phyloP scores from a whole-genome alignment of 2,888 invertebrate species.

The Perithous albicinctus region DNA sequence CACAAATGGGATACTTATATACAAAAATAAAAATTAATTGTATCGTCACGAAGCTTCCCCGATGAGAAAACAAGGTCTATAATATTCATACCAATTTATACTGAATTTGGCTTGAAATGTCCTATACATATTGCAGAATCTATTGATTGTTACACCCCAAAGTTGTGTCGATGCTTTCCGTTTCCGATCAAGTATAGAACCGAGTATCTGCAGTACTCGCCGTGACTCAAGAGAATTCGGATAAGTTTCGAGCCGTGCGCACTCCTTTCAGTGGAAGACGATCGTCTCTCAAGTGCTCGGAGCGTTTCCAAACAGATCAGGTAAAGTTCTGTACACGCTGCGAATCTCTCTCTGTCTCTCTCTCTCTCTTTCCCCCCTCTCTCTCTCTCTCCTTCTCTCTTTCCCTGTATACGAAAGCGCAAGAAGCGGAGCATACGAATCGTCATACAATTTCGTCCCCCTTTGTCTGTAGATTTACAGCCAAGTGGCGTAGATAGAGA shows the following conservation, averaged over 20 bases:
- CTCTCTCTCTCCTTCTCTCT: no score
- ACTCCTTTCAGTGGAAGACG: not conserved
- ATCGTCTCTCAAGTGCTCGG: constrained; percentile 34
- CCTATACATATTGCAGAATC: not conserved
- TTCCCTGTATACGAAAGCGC: not conserved
- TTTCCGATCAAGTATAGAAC: not conserved
- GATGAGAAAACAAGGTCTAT: no score
- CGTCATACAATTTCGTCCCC: constrained; percentile 20
- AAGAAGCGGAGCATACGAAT: not conserved
- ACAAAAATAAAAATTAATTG: no score
- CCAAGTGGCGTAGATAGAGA: no score
- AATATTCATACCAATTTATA: no score
- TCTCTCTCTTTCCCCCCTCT: no score
- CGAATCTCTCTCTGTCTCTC: no score
- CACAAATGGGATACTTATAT: no score
- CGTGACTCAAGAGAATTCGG: constrained; percentile 19
- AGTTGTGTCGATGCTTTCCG: not conserved
- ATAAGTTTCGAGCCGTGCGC: constrained; percentile 24
- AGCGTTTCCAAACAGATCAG: constrained; percentile 34
- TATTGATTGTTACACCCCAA: not conserved
- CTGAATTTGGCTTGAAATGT: not conserved
- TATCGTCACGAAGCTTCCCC: no score
- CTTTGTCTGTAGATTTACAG: constrained; percentile 37
- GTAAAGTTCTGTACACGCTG: constrained; percentile 10
- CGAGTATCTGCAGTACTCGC: not conserved